Base-by-base conservation (phyloP, 2,113 vertebrate genomes). In the Trematocara unimaculatum region DNA sequence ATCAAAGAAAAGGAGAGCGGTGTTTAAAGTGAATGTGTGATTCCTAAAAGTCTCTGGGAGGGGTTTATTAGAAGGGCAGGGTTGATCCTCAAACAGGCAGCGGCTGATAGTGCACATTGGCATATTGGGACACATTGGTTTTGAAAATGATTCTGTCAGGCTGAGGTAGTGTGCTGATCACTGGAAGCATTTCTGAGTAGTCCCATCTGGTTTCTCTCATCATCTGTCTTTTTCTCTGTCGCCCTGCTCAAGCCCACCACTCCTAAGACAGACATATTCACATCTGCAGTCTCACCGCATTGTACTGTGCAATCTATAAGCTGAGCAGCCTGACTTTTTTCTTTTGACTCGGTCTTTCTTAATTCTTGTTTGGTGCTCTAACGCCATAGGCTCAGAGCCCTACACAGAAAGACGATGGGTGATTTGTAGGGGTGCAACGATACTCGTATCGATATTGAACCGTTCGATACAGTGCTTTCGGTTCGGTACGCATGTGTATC, bases 101-200 rank as follows among this genome's bases (percentile, higher is more conserved):
- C 3, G 15, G 70, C 55, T 89, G 85, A 93, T 90, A 87, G 90
- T 81, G 58, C 29, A 15, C 80, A 89, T 89, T 80, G 87, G 82
- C 79, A 87, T 84, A 84, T 72, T 84, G 89, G 84, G 67, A 91
- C 86, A 91, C 82, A 35, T 8, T 64, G 79, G 83, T 54, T 87
- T 60, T 89, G 88, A 82, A 94, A 94, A 92, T 88, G 86, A 93
- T 93, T 88, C 81, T 90, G 93, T 93, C 92, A 87, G 84, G 54
- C 86, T 29, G 88, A 88, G 88, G 88, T 84, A 53, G 87, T 40
- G 91, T 88, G 89, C 87, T 84, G 86, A 93, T 92, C 92, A 89
- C 86, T 40, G 49, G 47, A 33, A 47, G 86, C 38, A 53, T 89
- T 92, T 87, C 77, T 91, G 90, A 89, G 17, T 86, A 35, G 84